Base-by-base conservation (phyloP, 1,140 invertebrate species). In the Leguminivora glycinivorella region DNA sequence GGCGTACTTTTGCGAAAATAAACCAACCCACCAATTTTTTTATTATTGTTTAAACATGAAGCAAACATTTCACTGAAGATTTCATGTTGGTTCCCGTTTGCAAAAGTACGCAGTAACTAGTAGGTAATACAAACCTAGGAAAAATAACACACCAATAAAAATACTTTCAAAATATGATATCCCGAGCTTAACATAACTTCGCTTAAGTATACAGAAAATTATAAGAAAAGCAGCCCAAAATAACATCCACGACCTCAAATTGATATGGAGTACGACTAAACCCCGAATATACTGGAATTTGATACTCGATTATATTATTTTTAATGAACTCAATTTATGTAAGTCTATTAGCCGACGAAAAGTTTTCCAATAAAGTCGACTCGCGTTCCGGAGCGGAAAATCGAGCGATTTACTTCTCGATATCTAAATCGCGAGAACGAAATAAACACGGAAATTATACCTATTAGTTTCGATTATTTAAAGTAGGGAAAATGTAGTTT, bases 331-430 rank as follows among this genome's bases (percentile, higher is more conserved):
- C 76, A 82, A 82, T 85, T 85, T 82, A 80, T 79, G 79, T 81
- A 78, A 87, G 82, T 86, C 77, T 83, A 89, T 87, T 85, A 87
- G 77, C 70, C 76, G 75, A 74, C 71, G 80, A 74, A 77, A 88
- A 88, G 70, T 88, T 88, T 87, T 86, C 83, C 86, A 87, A 88
- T 88, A 88, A 85, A 80, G 76, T 75, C 70, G 72, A 74, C 71
- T 72, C 71, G 75, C 63, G 76, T 80, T 87, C 78, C 81, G 75
- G 74, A 72, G 77, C 73, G 76, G 80, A 79, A 82, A 83, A 81
- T 82, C 76, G 75, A 80, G 71, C 77, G 82, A 85, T 84, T 87
- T 83, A 82, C 81, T 79, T 77, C 75, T 74, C 75, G 77, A 83
- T 81, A 78, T 76, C 73, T 77, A 72, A 77, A 74, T 78, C 76